Evolutionary conservation across 1,140 invertebrate species (phyloP).

Genomic region (Rhyzopertha dominica): DNA sequence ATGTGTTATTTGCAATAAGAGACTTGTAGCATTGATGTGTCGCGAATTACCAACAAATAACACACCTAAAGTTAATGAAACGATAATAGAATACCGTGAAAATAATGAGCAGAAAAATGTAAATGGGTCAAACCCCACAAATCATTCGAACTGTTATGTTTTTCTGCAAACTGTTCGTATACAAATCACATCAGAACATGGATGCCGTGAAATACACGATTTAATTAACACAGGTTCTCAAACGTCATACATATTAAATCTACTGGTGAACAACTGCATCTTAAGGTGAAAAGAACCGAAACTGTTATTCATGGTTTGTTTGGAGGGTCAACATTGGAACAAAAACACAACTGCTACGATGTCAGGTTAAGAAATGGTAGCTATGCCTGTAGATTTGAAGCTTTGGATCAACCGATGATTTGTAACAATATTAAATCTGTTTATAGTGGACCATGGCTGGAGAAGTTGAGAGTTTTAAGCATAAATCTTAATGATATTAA

Average conservation of each 20-base stretch:
- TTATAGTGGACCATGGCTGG: conserved; percentile 8
- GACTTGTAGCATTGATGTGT: conserved; percentile 15
- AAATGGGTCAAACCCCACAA: background rate
- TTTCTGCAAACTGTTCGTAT: conserved; percentile 15
- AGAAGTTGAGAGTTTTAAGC: conserved; percentile 4
- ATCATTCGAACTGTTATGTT: conserved; percentile 2
- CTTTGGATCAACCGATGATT: conserved; percentile 15
- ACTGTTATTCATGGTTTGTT: conserved; percentile 11
- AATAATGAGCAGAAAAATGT: too few species aligned
- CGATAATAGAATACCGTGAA: background rate
- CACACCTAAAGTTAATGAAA: conserved; percentile 1
- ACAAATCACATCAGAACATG: background rate
- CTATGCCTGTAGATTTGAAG: conserved; percentile 17
- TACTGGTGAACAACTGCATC: background rate
- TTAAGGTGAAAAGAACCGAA: conserved; percentile 1
- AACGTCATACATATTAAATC: conserved; percentile 12
- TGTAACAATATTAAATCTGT: conserved; percentile 9
- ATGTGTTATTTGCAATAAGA: too few species aligned
- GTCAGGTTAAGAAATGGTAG: background rate
- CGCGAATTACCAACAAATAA: background rate
- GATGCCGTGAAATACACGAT: conserved; percentile 5
- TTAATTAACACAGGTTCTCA: conserved; percentile 13
- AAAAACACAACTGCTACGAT: conserved; percentile 16
- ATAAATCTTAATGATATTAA: conserved; percentile 6
- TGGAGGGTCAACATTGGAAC: conserved; percentile 5